phyloP scores from a whole-genome alignment of 1,140 invertebrate species.

The Periplaneta americana region DNA sequence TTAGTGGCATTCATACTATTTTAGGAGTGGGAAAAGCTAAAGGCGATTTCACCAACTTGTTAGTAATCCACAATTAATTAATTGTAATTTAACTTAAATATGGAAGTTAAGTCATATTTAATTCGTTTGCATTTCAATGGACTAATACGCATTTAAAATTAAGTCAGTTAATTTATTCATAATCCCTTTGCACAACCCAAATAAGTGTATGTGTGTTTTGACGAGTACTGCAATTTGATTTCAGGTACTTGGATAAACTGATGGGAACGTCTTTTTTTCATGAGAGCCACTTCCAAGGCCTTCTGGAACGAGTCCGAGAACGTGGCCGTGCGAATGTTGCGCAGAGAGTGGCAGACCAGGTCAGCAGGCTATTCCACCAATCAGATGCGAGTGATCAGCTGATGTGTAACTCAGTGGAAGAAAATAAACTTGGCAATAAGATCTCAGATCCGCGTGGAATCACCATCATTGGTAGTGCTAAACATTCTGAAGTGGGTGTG shows the following conservation, averaged over 20 bases:
- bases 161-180: too few species aligned
- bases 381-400: not conserved
- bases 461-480: not conserved
- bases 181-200: too few species aligned
- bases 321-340: constrained; percentile 43
- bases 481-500: not conserved
- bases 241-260: constrained; percentile 67
- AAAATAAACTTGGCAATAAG: not conserved
- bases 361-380: constrained; percentile 41
- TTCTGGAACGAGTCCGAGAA: constrained; percentile 52
- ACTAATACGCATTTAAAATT: too few species aligned
- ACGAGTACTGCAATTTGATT: constrained; percentile 9
- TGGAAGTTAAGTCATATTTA: too few species aligned
- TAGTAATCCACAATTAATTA: too few species aligned
- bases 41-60: too few species aligned
- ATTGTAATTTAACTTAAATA: too few species aligned
- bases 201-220: too few species aligned
- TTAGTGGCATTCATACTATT: too few species aligned
- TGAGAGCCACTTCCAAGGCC: constrained; percentile 64
- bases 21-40: too few species aligned
- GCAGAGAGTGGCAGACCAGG: constrained; percentile 53
- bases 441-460: not conserved
- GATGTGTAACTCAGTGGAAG: not conserved
- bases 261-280: constrained; percentile 83
- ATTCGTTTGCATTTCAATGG: too few species aligned